Base-by-base conservation (phyloP, 2,113 vertebrate genomes). In the Strix aluco region DNA sequence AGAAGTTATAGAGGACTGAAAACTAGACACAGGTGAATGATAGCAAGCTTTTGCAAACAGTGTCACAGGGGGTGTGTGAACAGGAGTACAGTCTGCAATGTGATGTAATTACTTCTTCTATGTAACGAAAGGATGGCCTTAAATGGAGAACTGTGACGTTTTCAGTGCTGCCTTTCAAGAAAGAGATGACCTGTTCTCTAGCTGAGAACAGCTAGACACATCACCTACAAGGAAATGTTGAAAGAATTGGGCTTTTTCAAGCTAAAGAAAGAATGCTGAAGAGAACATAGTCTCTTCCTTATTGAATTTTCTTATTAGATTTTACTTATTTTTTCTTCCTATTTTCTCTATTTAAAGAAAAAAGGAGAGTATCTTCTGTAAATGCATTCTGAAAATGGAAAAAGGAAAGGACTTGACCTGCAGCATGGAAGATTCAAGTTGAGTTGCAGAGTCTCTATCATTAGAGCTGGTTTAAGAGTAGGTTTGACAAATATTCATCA, bases 251-350 rank as follows among this genome's bases (percentile, higher is more conserved):
- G 17, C 10, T 86, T 57, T 40, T 57, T 93, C 26, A 83, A 77
- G 36, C 5, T 40, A 62, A 36, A 82, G 23, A 52, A 62, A 22
- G 19, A 51, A 52, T 11, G 11, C 10, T 14, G 9, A 80, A 71
- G 29, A 75, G 15, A 59, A 38, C 22, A 26, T 20, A 27, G 0
- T 15, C 1, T 70, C 9, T 57, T 69, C 15, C 27, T 75, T 59
- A 62, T 70, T 89, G 70, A 55, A 42, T 81, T 62, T 72, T 46
- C 14, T 25, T 52, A 4, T 38, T 73, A 25, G 3, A 57, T 84
- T 77, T 29, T 14, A 25, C 13, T 34, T 59, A 30, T 30, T 58
- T 11, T 8, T 0, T 0, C 3, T 3, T 6, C 4, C 9, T 2
- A 4, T 51, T 85, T 92, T 67, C 16, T 55, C 22, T 59, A 3